phyloP scores from a whole-genome alignment of 2,888 invertebrate genomes.

The Dicyrtoma fusca region DNA sequence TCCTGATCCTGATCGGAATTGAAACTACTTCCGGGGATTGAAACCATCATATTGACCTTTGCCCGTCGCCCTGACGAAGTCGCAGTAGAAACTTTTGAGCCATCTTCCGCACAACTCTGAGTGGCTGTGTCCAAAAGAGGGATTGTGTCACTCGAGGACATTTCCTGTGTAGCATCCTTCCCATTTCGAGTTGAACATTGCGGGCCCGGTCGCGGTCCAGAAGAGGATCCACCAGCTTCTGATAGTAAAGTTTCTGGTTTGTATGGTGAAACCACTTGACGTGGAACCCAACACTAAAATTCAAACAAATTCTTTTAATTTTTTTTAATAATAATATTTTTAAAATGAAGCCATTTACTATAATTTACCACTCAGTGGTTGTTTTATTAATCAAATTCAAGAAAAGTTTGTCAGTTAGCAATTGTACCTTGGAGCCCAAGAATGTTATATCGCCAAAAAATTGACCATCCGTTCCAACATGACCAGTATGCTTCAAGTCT shows the following conservation, averaged over 20 bases:
- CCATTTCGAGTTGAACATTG: slow-evolving; percentile 15
- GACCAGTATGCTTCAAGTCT: slow-evolving; percentile 93
- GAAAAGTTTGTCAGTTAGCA: not conserved
- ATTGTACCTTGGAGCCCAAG: slow-evolving; percentile 60
- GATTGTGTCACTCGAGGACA: slow-evolving; percentile 54
- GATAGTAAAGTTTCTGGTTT: slow-evolving; percentile 47
- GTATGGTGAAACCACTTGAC: slow-evolving; percentile 56
- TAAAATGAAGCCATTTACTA: not conserved
- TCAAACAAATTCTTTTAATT: no score
- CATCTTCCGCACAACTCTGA: slow-evolving; percentile 49
- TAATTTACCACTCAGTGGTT: not conserved
- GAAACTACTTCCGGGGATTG: slow-evolving; percentile 30
- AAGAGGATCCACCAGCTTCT: not conserved
- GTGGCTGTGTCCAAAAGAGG: slow-evolving; percentile 52
- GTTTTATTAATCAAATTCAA: slow-evolving; percentile 1
- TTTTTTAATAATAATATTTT: no score
- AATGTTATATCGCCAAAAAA: slow-evolving; percentile 92
- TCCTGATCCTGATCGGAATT: slow-evolving; percentile 59
- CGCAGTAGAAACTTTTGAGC: slow-evolving; percentile 2
- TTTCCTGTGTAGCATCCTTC: slow-evolving; percentile 36
- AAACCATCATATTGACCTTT: slow-evolving; percentile 25
- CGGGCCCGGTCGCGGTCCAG: not conserved
- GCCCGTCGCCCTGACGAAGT: slow-evolving; percentile 26
- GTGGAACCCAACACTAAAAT: slow-evolving; percentile 53
- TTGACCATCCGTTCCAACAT: slow-evolving; percentile 95